These are phyloP conservation scores for Leucoptera coffeella DNA, from an alignment of 2,888 invertebrate genomes.

Conservation along the genomic window DNA sequence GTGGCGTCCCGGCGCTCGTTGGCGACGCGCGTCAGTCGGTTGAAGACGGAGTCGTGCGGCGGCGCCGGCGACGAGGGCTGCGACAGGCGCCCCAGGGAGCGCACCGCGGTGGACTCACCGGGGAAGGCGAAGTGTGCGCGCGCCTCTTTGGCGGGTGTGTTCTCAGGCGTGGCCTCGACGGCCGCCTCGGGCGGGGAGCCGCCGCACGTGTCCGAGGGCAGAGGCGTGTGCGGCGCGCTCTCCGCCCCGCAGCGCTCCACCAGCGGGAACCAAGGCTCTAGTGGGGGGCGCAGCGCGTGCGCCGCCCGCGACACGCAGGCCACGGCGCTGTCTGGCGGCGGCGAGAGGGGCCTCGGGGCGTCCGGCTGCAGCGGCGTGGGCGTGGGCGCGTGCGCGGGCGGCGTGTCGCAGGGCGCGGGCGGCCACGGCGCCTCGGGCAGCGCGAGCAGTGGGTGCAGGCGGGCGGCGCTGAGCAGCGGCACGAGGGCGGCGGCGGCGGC, in stretches of 20 bases:
- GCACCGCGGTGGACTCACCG: constrained; percentile 59
- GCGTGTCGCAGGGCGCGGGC: constrained; percentile 45
- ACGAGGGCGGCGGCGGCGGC: constrained; percentile 56
- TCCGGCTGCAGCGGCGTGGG: constrained; percentile 36
- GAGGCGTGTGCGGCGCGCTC: constrained; percentile 39
- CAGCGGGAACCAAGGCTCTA: constrained; percentile 37
- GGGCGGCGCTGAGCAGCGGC: constrained; percentile 81
- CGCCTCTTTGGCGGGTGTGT: constrained; percentile 71
- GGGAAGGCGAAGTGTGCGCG: constrained; percentile 41
- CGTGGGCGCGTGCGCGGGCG: constrained; percentile 28
- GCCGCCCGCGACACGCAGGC: constrained; percentile 78
- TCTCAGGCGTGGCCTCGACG: constrained; percentile 85
- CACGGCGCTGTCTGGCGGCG: constrained; percentile 68
- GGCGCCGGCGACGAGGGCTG: constrained; percentile 61
- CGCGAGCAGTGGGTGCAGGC: constrained; percentile 67
- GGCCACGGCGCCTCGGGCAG: constrained; percentile 14
- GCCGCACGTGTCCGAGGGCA: constrained; percentile 47
- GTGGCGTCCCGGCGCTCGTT: constrained; percentile 23
- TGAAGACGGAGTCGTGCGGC: constrained; percentile 13
- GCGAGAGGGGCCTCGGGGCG: constrained; percentile 64
- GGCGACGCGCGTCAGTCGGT: constrained; percentile 38
- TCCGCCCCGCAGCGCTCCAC: constrained; percentile 34
- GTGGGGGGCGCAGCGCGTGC: constrained; percentile 49
- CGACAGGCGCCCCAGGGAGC: constrained; percentile 55
- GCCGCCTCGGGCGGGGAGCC: constrained; percentile 81